A percentile compares a stretch with the other conserved stretches of the same genome.
Evolutionary conservation across 2,888 invertebrate species (phyloP).

Genomic region (Lasioglossum calceatum): DNA sequence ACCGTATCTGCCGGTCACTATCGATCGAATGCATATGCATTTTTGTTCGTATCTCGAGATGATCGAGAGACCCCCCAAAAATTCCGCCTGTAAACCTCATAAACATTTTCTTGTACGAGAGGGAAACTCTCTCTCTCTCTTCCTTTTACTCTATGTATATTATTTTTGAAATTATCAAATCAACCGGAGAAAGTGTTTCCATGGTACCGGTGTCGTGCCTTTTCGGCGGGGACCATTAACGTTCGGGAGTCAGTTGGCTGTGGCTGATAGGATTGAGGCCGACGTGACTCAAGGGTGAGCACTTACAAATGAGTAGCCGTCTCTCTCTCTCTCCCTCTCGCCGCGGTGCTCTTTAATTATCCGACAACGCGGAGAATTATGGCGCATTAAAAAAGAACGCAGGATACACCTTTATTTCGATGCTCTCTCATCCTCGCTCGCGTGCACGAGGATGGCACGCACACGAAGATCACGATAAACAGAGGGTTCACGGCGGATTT

Average conservation of each 20-base stretch:
- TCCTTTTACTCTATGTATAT: no score
- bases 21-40: constrained; percentile 64
- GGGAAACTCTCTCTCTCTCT: no score
- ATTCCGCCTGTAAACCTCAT: neutral
- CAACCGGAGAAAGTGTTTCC: neutral
- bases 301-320: neutral
- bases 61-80: neutral
- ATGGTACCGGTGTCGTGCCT: neutral
- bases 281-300: neutral
- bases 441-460: constrained; percentile 19
- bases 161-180: neutral
- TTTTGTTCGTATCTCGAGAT: constrained; percentile 17
- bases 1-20: constrained; percentile 42
- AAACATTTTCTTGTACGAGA: no score
- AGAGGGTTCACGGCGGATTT: constrained; percentile 12
- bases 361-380: constrained; percentile 28
- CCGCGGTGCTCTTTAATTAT: constrained; percentile 32
- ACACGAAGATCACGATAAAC: constrained; percentile 27
- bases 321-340: neutral
- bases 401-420: constrained; percentile 44
- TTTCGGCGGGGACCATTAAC: neutral
- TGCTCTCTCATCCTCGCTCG: constrained; percentile 9
- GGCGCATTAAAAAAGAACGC: constrained; percentile 28
- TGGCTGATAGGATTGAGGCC: neutral
- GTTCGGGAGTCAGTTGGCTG: neutral